Percentiles rank a stretch among this genome's conserved stretches.
Conservation (phyloP, 2,113 vertebrate genomes). For the Solenodon paradoxus region DNA sequence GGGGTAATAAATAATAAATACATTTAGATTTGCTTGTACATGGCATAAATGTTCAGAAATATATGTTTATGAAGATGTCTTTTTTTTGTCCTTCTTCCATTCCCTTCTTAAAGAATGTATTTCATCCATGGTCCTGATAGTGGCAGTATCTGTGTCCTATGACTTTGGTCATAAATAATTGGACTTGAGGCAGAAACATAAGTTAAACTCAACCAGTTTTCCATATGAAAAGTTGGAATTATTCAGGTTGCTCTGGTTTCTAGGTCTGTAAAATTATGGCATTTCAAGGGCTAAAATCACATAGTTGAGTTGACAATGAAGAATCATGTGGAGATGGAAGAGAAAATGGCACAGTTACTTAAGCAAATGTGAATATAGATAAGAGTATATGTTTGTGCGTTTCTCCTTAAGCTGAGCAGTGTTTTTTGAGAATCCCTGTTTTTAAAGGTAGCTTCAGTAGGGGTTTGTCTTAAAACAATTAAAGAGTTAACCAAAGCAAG, state of each 20-base stretch:
- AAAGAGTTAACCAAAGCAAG: conserved; percentile 20
- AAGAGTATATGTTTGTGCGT: not conserved
- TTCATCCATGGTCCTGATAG: not conserved
- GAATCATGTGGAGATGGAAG: not conserved
- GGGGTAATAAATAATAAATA: not conserved
- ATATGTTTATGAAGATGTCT: not conserved
- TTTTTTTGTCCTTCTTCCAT: not conserved
- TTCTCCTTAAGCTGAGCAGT: not conserved
- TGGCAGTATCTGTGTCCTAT: not conserved
- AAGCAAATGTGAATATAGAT: not conserved
- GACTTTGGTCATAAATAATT: not conserved
- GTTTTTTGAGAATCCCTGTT: not conserved
- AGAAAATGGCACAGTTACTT: not conserved
- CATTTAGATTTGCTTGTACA: not conserved
- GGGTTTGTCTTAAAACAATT: not conserved
- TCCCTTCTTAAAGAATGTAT: not conserved
- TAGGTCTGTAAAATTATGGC: not conserved
- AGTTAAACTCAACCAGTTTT: not conserved
- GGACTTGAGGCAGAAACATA: not conserved
- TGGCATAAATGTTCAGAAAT: conserved; percentile 5
- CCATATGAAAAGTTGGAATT: not conserved
- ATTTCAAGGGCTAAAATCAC: not conserved
- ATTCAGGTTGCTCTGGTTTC: not conserved
- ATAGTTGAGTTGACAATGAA: not conserved
- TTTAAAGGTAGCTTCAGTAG: not conserved